Base-by-base conservation (phyloP, 92 coral and sea anemone genomes). In the Heliopora coerulea region DNA sequence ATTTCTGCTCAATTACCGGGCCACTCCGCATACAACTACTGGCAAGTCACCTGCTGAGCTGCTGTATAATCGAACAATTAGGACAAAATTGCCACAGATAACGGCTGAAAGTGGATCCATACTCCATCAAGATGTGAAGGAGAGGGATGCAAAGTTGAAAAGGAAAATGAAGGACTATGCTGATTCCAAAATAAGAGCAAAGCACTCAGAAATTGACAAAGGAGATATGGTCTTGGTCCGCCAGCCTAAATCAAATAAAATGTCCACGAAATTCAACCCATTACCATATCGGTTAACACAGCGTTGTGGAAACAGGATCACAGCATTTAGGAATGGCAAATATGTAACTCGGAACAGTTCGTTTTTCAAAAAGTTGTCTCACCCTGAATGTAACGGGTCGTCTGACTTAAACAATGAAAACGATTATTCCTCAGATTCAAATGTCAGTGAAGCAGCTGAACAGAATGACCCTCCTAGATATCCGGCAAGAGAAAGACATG, bases 1-100 rank as follows among this genome's bases (percentile, higher is more conserved):
- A 40, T 79, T 79, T 49, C 77, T 79, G 33, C 83, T 39, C 27
- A 75, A 79, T 15, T 79, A 79, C 49, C 77, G 83, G 0, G 83
- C 83, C 12, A 79, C 83, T 37, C 69, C 83, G 2, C 77, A 79
- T 8, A 0, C 68, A 18, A 56, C 83, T 35, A 79, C 83, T 1
- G 59, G 48, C 77, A 79, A 27, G 24, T 66, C 83, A 13, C 78
- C 78, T 4, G 69, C 50, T 44, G 50, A 44, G 18, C 18, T 44
- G 50, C 68, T 20, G 79, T 56, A 8, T 19, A 35, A 39, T 19
- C 58, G 79, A 54, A 8, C 31, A 24, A 73, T 73, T 34, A 33
- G 58, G 1, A 74, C 79, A 1, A 59, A 59, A 27, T 68, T 74
- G 20, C 69, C 79, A 27, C 68, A 59, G 24, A 23, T 50, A 3